Evolutionary conservation across 2,113 vertebrate genomes (phyloP).

Genomic region (Choloepus hoffmanni): DNA sequence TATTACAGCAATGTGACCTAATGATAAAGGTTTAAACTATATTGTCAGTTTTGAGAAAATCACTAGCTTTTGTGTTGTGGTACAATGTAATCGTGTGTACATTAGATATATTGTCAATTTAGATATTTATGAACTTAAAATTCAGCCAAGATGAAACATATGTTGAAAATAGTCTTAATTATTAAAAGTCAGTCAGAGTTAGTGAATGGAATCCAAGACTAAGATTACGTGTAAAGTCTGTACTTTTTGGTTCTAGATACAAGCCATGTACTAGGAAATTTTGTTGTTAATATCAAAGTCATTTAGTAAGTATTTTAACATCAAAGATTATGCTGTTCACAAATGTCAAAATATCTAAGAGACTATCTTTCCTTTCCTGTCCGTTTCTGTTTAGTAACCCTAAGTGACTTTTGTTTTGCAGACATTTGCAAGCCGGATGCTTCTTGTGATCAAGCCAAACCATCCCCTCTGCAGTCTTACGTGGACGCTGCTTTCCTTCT

Average conservation of each 20-base stretch:
- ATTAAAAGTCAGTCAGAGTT: not conserved
- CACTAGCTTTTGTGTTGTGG: not conserved
- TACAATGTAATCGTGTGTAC: not conserved
- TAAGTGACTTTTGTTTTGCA: constrained; percentile 67
- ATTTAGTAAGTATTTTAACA: not conserved
- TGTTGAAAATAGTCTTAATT: not conserved
- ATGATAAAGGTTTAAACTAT: not conserved
- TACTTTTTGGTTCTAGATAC: not conserved
- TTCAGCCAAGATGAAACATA: not conserved
- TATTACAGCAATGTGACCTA: not conserved
- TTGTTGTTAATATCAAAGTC: not conserved
- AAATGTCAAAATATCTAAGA: not conserved
- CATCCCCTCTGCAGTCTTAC: not conserved
- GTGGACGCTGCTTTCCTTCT: constrained; percentile 84
- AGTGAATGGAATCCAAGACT: not conserved
- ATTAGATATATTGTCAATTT: not conserved
- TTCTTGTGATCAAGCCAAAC: constrained; percentile 60
- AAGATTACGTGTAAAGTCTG: not conserved
- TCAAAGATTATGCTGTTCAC: not conserved
- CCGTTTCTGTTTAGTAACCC: not conserved
- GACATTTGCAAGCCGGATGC: constrained; percentile 81
- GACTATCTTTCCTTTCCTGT: not conserved
- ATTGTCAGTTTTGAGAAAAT: not conserved
- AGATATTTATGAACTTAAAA: not conserved
- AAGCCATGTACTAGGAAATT: not conserved